Evolutionary conservation across 2,113 vertebrate genomes (phyloP).

Genomic region (Melozone crissalis): DNA sequence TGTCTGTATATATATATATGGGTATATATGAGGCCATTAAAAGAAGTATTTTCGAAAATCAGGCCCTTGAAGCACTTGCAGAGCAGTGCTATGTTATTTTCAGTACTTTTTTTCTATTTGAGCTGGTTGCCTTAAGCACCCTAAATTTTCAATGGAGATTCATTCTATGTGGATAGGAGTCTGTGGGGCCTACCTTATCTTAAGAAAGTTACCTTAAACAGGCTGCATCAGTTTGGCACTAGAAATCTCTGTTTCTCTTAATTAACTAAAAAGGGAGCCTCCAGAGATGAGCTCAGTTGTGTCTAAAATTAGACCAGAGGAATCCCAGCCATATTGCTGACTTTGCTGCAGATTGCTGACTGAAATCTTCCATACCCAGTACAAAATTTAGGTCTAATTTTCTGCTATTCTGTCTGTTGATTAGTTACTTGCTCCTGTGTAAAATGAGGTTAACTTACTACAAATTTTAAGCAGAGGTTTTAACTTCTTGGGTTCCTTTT

Average conservation of each 20-base stretch:
- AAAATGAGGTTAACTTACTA: not conserved
- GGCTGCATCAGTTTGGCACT: not conserved
- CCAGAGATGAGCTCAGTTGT: not conserved
- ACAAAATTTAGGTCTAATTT: not conserved
- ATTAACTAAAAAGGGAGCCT: not conserved
- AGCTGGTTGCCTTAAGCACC: not conserved
- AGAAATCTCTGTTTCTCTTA: not conserved
- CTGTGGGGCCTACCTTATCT: not conserved
- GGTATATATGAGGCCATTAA: not conserved
- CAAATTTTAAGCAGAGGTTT: not conserved
- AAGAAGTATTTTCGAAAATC: not conserved
- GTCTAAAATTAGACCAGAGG: constrained; percentile 36
- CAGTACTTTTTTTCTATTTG: not conserved
- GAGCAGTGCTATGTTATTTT: not conserved
- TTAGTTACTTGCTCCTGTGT: not conserved
- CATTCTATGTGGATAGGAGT: not conserved
- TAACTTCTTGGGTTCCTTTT: not conserved
- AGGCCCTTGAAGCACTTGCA: not conserved
- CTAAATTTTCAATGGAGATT: not conserved
- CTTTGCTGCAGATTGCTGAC: constrained; percentile 20
- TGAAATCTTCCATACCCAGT: not conserved
- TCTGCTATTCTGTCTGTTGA: not conserved
- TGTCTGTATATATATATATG: not conserved
- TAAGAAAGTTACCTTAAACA: not conserved
- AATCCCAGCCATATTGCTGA: constrained; percentile 37